Percentiles rank a stretch among this genome's conserved stretches.
Evolutionary conservation across 2,797 vertebrate genomes (phyloP).

Genomic region (Danio tinwini): DNA sequence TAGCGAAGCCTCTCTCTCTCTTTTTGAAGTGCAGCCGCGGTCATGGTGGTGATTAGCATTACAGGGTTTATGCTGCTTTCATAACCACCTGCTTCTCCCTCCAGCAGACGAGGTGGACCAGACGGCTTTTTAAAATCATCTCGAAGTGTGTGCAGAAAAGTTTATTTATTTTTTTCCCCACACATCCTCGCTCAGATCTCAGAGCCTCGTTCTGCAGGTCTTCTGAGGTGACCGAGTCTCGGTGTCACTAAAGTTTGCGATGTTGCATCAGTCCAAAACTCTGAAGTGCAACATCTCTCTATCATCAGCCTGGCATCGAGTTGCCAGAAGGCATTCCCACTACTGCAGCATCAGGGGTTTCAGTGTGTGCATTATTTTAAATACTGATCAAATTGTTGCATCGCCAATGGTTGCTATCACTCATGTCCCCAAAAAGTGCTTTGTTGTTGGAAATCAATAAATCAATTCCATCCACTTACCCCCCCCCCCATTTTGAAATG

Average conservation of each 20-base stretch:
- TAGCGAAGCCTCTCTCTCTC: constrained; percentile 44
- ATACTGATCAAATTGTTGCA: neutral
- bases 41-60: constrained; percentile 65
- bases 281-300: constrained; percentile 24
- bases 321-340: constrained; percentile 12
- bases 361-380: neutral
- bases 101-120: constrained; percentile 27
- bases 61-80: constrained; percentile 35
- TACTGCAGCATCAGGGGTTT: neutral
- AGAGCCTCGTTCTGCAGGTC: constrained; percentile 9
- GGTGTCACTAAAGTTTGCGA: constrained; percentile 32
- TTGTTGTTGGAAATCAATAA: too few relatives aligned
- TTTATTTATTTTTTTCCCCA: neutral
- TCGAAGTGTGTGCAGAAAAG: neutral
- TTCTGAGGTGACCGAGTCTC: constrained; percentile 36
- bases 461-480: too few relatives aligned
- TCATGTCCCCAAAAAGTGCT: neutral
- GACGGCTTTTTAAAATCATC: neutral
- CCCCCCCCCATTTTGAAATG: too few relatives aligned
- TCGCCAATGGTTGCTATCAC: neutral
- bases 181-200: constrained; percentile 4
- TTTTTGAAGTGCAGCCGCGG: constrained; percentile 61
- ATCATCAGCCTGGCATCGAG: neutral
- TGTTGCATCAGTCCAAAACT: constrained; percentile 47
- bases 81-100: constrained; percentile 36